Evolutionary conservation across 1,140 invertebrate genomes (phyloP).

Genomic region (Thaumetopoea pityocampa): DNA sequence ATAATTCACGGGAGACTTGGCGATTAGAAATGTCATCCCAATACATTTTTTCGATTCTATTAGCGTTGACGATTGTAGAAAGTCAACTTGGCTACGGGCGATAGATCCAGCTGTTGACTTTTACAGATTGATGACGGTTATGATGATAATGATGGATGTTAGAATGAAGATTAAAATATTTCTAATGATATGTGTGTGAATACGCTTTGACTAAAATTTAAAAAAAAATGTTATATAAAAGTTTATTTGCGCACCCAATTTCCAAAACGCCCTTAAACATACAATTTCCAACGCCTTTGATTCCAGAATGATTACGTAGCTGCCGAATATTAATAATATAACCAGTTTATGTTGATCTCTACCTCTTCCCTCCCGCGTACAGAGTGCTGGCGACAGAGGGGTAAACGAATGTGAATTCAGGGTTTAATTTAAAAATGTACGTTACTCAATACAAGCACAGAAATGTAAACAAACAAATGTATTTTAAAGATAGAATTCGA

Average conservation of each 20-base stretch:
- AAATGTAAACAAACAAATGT: conserved; percentile 70
- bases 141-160: too few species aligned
- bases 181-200: too few species aligned
- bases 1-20: too few species aligned
- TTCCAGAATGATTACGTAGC: conserved; percentile 60
- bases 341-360: conserved; percentile 46
- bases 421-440: conserved; percentile 46
- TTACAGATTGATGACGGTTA: too few species aligned
- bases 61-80: too few species aligned
- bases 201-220: too few species aligned
- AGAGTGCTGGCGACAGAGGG: conserved; percentile 5
- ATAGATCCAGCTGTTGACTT: too few species aligned
- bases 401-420: conserved; percentile 22
- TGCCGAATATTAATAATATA: conserved; percentile 50
- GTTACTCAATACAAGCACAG: conserved; percentile 64
- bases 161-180: too few species aligned
- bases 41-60: too few species aligned
- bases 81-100: too few species aligned
- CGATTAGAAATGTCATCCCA: too few species aligned
- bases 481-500: conserved; percentile 68
- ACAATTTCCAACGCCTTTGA: conserved; percentile 55
- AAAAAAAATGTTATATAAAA: too few species aligned
- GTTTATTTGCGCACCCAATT: conserved; percentile 54
- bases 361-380: conserved; percentile 16
- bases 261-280: conserved; percentile 37